Conservation (phyloP, 2,797 vertebrate genomes). For the Mormyrops attenuatus region DNA sequence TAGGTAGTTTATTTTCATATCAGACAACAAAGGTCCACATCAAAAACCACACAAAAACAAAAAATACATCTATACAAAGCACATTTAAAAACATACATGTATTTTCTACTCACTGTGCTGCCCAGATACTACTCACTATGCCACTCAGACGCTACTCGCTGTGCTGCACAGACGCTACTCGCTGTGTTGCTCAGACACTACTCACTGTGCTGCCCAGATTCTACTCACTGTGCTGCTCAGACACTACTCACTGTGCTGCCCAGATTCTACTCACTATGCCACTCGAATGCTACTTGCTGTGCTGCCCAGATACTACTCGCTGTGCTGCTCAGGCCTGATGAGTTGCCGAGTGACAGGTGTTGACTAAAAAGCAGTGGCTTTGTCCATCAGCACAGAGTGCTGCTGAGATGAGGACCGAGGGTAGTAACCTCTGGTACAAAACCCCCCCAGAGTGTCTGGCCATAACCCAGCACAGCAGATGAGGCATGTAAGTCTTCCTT, state of each 20-base stretch:
- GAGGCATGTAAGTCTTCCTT: not conserved
- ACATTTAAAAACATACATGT: too few relatives aligned
- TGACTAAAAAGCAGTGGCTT: not conserved
- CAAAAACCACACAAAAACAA: too few relatives aligned
- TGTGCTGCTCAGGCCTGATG: not conserved
- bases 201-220: not conserved
- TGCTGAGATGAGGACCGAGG: not conserved
- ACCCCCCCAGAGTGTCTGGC: not conserved
- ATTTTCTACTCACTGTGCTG: not conserved
- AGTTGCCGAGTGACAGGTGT: not conserved
- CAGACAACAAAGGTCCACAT: too few relatives aligned
- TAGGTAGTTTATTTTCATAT: too few relatives aligned
- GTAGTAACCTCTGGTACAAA: not conserved
- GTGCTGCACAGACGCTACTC: not conserved
- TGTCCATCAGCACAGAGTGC: not conserved
- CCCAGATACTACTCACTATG: not conserved
- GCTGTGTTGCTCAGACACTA: not conserved
- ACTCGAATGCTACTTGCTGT: not conserved
- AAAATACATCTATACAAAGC: too few relatives aligned
- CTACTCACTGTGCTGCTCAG: not conserved
- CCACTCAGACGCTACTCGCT: not conserved
- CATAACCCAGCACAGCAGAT: not conserved
- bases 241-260: not conserved
- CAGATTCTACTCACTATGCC: not conserved
- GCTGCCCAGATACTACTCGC: not conserved